phyloP scores from a whole-genome alignment of 2,888 invertebrate genomes.

The Hemithea aestivaria region DNA sequence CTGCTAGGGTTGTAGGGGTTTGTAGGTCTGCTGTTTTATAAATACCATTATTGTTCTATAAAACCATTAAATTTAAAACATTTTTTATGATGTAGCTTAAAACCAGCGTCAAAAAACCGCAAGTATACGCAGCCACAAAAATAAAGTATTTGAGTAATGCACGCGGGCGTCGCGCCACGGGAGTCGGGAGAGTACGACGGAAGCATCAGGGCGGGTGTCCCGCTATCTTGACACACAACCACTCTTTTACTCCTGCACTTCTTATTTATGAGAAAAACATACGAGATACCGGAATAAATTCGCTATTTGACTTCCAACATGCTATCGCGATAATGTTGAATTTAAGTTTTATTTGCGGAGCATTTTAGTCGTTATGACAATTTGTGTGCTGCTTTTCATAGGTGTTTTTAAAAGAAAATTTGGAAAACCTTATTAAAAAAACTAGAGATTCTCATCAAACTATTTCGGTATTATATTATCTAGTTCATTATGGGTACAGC shows the following conservation, averaged over 20 bases:
- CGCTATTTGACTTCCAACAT: conserved; percentile 35
- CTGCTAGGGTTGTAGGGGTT: too few species aligned
- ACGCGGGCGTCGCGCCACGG: conserved; percentile 43
- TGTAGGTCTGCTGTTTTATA: too few species aligned
- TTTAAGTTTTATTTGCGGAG: conserved; percentile 1
- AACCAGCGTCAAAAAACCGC: conserved; percentile 23
- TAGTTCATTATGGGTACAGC: too few species aligned
- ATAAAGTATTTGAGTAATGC: conserved; percentile 63
- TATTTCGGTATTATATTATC: too few species aligned
- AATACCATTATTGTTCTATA: too few species aligned
- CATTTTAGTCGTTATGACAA: conserved; percentile 1
- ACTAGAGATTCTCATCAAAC: too few species aligned
- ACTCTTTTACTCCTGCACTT: conserved; percentile 54
- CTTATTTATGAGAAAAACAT: conserved; percentile 58
- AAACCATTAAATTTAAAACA: too few species aligned
- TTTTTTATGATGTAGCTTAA: too few species aligned
- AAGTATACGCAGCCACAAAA: conserved; percentile 39
- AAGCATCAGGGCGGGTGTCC: conserved; percentile 55
- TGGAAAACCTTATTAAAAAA: too few species aligned
- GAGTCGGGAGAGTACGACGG: conserved; percentile 42
- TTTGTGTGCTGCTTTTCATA: neutral
- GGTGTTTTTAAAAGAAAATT: too few species aligned
- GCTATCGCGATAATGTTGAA: conserved; percentile 16
- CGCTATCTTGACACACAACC: conserved; percentile 66
- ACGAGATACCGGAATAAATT: conserved; percentile 53